Evolutionary conservation across 2,113 vertebrate species (phyloP).

Genomic region (Neomonachus schauinslandi): DNA sequence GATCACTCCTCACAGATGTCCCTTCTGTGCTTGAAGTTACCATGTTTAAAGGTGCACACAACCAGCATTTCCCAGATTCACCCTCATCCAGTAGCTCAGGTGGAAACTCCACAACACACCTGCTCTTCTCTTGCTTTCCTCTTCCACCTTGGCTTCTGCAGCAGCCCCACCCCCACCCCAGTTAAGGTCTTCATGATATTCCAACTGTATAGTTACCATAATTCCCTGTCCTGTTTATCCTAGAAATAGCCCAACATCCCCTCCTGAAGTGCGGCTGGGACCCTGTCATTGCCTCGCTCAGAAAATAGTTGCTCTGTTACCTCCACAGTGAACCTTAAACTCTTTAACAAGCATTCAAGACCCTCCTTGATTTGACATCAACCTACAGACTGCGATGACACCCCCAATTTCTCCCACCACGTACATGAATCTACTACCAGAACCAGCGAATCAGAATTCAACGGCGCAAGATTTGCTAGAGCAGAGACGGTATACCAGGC

Average conservation of each 20-base stretch:
- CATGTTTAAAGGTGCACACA: background rate
- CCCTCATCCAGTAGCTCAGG: background rate
- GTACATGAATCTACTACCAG: background rate
- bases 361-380: background rate
- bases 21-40: background rate
- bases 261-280: background rate
- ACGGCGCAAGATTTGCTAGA: background rate
- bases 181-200: background rate
- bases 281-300: background rate
- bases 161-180: accelerated
- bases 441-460: background rate
- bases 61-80: background rate
- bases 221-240: background rate
- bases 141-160: background rate
- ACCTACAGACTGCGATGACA: background rate
- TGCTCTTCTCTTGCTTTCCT: background rate
- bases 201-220: background rate
- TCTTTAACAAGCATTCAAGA: background rate
- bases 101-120: background rate
- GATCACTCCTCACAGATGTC: background rate
- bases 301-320: background rate
- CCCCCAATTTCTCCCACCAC: background rate
- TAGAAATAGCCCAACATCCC: background rate
- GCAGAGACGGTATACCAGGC: background rate
- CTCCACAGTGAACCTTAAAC: background rate